Evolutionary conservation across 2,888 invertebrate genomes (phyloP).

Genomic region (Melanophora roralis): DNA sequence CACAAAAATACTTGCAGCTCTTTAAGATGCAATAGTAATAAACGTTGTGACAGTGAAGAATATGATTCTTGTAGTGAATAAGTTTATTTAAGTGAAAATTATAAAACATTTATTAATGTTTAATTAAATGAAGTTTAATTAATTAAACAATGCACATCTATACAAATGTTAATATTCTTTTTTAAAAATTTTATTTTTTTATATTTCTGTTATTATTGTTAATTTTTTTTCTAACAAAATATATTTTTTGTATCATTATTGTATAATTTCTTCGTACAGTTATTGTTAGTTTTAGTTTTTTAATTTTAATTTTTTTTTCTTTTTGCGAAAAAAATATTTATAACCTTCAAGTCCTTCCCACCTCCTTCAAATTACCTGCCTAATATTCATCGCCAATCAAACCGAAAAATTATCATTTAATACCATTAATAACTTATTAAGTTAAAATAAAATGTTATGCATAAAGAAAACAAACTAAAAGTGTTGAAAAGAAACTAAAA

Average conservation of each 20-base stretch:
- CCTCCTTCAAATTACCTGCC: constrained; percentile 42
- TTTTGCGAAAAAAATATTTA: constrained; percentile 55
- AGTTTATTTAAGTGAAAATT: constrained; percentile 39
- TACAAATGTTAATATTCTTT: constrained; percentile 64
- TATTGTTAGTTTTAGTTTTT: constrained; percentile 17
- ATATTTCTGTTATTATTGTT: constrained; percentile 51
- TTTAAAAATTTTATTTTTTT: constrained; percentile 44
- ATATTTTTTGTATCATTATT: constrained; percentile 48
- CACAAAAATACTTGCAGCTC: constrained; percentile 54
- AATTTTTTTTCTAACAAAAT: constrained; percentile 41
- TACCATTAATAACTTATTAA: constrained; percentile 44
- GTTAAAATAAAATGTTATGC: constrained; percentile 31
- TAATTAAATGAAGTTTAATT: too few species aligned
- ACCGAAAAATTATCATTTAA: not conserved
- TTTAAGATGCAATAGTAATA: constrained; percentile 61
- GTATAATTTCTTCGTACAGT: constrained; percentile 44
- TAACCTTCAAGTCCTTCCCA: constrained; percentile 26
- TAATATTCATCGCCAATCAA: not conserved
- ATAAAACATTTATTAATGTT: not conserved
- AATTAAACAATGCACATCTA: constrained; percentile 10
- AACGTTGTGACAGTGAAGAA: constrained; percentile 71
- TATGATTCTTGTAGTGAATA: constrained; percentile 76
- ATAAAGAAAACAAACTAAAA: constrained; percentile 19
- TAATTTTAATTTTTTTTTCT: constrained; percentile 52
- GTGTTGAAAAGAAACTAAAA: constrained; percentile 30